Percentiles rank a stretch among this genome's conserved stretches.
phyloP scores from a whole-genome alignment of 2,113 vertebrate species.

The Ancistrus triradiatus region DNA sequence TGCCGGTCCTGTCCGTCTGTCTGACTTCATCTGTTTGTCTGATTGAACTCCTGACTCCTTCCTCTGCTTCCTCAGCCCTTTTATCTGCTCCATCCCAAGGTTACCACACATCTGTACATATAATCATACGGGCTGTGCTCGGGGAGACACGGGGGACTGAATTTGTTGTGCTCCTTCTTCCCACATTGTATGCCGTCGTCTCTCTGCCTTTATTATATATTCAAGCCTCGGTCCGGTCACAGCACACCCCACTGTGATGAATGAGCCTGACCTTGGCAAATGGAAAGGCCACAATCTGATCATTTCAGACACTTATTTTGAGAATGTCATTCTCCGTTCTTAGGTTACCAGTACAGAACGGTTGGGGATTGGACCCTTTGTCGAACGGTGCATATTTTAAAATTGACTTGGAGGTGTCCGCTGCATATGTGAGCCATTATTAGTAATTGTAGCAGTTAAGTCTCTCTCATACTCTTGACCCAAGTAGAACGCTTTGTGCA shows the following conservation, averaged over 20 bases:
- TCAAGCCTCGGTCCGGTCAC: slow-evolving; percentile 62
- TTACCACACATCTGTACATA: slow-evolving; percentile 69
- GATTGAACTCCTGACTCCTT: slow-evolving; percentile 37
- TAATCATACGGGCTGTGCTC: slow-evolving; percentile 56
- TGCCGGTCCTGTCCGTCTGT: slow-evolving; percentile 38
- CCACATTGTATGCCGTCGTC: slow-evolving; percentile 51
- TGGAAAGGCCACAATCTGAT: slow-evolving; percentile 60
- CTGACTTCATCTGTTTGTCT: slow-evolving; percentile 24
- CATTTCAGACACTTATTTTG: slow-evolving; percentile 43
- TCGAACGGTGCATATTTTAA: no score
- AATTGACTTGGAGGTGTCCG: slow-evolving; percentile 47
- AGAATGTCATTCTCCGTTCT: slow-evolving; percentile 54
- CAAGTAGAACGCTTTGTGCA: slow-evolving; percentile 62
- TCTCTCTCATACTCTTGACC: slow-evolving; percentile 68
- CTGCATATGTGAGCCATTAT: slow-evolving; percentile 68
- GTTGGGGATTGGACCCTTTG: no score
- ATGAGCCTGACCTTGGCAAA: slow-evolving; percentile 70
- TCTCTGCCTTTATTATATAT: slow-evolving; percentile 62
- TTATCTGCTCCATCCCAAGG: slow-evolving; percentile 62
- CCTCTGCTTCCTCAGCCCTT: slow-evolving; percentile 49
- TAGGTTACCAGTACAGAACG: slow-evolving; percentile 39
- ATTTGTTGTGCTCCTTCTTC: slow-evolving; percentile 58
- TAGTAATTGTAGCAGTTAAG: slow-evolving; percentile 65
- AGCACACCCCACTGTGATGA: slow-evolving; percentile 59
- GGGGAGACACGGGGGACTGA: slow-evolving; percentile 53